These are phyloP conservation scores for Gastrophysa polygoni DNA, from an alignment of 2,888 invertebrate species.

Conservation along the genomic window DNA sequence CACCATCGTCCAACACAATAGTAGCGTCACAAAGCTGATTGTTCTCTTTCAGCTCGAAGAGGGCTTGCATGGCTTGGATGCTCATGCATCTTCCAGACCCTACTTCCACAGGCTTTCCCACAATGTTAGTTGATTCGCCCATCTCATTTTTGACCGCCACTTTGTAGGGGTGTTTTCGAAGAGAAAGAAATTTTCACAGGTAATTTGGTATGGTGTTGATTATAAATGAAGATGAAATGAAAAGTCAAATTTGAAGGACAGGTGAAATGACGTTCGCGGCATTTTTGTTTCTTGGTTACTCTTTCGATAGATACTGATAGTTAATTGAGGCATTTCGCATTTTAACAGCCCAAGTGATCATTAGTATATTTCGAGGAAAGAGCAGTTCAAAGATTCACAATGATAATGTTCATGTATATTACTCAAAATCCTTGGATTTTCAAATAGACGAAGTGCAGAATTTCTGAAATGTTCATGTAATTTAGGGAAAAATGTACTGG, in stretches of 20 bases:
- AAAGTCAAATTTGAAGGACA: constrained; percentile 45
- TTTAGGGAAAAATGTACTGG: no score
- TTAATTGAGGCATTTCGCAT: no score
- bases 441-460: no score
- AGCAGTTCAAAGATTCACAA: no score
- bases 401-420: no score
- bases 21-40: constrained; percentile 88
- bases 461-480: no score
- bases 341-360: no score
- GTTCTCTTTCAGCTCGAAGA: constrained; percentile 82
- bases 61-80: constrained; percentile 81
- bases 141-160: constrained; percentile 51
- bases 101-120: constrained; percentile 50
- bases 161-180: constrained; percentile 25
- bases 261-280: constrained; percentile 25
- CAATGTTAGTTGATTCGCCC: constrained; percentile 48
- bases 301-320: no score
- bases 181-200: constrained; percentile 28
- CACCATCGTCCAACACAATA: constrained; percentile 80
- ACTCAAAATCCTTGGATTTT: no score
- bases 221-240: constrained; percentile 41
- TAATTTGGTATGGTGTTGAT: constrained; percentile 37
- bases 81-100: constrained; percentile 73
- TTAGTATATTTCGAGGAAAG: no score
- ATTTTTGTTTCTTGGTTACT: constrained; percentile 29